Base-by-base conservation (phyloP, 64 coral and sea anemone genomes). In the Dendronephthya gigantea region DNA sequence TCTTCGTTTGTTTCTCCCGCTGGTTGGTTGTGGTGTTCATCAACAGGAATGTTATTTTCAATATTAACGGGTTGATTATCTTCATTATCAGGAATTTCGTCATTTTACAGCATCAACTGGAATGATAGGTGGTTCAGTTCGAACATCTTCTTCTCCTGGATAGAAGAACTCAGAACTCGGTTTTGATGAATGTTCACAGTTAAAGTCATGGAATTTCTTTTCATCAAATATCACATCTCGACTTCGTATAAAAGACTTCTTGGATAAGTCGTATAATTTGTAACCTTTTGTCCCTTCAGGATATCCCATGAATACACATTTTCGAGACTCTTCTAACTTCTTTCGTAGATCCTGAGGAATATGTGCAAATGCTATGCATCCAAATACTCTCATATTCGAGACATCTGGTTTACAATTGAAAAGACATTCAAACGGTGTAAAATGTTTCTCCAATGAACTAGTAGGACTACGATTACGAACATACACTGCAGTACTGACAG, bases 341-440 rank as follows among this genome's bases (percentile, higher is more conserved):
- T 66, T 66, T 66, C 58, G 3, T 15, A n/a, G 3, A n/a, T 66
- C 6, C 19, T 66, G 6, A 5, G 58, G 58, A 30, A 66, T 86
- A 40, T 86, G 37, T 3, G 66, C n/a, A 68, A 56, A 86, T 65
- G 25, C 40, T 39, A 45, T 27, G 43, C 82, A 84, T 14, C 82
- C 82, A 84, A 84, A 49, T 38, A 84, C 41, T 84, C 28, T 84
- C 2, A 84, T 48, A 22, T 84, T 40, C 7, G 14, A 66, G 5
- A 66, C 58, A 66, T 66, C 58, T 6, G 58, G 58, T 14, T 66
- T 66, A 3, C 58, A 10, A 9, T 49, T 49, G 48, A 84, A 84
- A 22, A 84, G 31, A 84, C 41, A 48, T 45, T 84, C 82, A 49
- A 84, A 49, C 19, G 82, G 35, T 84, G 40, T 84, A 4, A 84